Percentiles rank a stretch among this genome's conserved stretches.
Evolutionary conservation across 2,888 invertebrate genomes (phyloP).

Genomic region (Pomacea canaliculata): DNA sequence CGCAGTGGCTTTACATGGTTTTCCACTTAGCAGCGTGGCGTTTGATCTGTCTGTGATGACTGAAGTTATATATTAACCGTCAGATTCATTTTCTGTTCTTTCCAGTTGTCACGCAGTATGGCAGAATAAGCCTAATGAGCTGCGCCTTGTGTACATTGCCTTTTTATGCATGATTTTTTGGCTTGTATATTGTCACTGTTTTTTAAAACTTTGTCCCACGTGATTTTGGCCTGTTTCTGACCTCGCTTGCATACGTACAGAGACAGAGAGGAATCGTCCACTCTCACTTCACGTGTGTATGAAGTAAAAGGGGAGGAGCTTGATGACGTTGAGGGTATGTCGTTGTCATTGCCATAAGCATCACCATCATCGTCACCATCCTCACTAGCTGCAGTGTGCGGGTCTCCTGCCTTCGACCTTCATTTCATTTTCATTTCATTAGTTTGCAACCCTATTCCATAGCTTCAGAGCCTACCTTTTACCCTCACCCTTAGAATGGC

Average conservation of each 20-base stretch:
- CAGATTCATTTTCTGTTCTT: background rate
- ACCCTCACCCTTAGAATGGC: too few species aligned
- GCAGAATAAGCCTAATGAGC: background rate
- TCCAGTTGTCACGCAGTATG: background rate
- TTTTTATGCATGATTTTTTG: background rate
- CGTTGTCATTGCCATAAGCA: background rate
- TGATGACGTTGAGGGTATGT: slow-evolving; percentile 8
- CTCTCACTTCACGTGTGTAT: slow-evolving; percentile 7
- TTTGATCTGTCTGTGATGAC: too few species aligned
- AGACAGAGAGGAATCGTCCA: slow-evolving; percentile 1
- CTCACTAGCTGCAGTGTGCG: too few species aligned
- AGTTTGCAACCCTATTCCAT: too few species aligned
- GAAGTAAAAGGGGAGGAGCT: background rate
- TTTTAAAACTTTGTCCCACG: background rate
- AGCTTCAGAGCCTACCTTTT: too few species aligned
- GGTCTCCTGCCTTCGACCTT: too few species aligned
- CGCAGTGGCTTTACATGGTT: too few species aligned
- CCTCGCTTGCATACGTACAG: slow-evolving; percentile 10
- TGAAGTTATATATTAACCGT: background rate
- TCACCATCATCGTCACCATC: background rate
- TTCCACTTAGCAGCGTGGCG: too few species aligned
- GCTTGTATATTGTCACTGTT: background rate
- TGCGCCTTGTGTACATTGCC: background rate
- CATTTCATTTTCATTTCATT: too few species aligned
- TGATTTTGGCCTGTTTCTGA: background rate